Conservation (phyloP, 2,888 invertebrate species). For the Sarcophaga subvicina region DNA sequence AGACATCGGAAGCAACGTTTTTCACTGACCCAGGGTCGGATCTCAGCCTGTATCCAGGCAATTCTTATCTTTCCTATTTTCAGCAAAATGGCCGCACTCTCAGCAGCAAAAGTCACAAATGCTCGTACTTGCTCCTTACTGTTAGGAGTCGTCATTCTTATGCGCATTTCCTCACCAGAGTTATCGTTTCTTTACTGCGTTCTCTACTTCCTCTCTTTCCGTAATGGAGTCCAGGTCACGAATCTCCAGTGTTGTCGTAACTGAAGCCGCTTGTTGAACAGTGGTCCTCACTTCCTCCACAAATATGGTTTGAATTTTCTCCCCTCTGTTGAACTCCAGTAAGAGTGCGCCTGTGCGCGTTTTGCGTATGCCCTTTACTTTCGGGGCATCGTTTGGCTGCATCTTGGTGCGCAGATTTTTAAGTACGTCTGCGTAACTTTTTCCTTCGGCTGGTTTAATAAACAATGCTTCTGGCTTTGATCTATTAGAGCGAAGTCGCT, state of each 20-base stretch:
- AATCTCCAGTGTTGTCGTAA: not conserved
- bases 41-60: too few relatives aligned
- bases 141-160: too few relatives aligned
- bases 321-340: not conserved
- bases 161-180: too few relatives aligned
- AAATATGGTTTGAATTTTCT: not conserved
- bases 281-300: not conserved
- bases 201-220: conserved; percentile 9
- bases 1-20: too few relatives aligned
- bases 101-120: too few relatives aligned
- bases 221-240: not conserved
- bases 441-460: not conserved
- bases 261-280: not conserved
- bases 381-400: not conserved
- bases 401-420: not conserved
- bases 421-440: not conserved
- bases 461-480: not conserved
- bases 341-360: not conserved
- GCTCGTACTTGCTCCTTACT: too few relatives aligned
- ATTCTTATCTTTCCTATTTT: too few relatives aligned
- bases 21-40: too few relatives aligned
- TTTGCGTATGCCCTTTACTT: conserved; percentile 12
- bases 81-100: too few relatives aligned
- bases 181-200: not conserved
- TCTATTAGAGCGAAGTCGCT: not conserved